Evolutionary conservation across 2,113 vertebrate genomes (phyloP), one percentile per base, ranked within the genome.

Genomic region (Ptilorrhoa leucosticta): DNA sequence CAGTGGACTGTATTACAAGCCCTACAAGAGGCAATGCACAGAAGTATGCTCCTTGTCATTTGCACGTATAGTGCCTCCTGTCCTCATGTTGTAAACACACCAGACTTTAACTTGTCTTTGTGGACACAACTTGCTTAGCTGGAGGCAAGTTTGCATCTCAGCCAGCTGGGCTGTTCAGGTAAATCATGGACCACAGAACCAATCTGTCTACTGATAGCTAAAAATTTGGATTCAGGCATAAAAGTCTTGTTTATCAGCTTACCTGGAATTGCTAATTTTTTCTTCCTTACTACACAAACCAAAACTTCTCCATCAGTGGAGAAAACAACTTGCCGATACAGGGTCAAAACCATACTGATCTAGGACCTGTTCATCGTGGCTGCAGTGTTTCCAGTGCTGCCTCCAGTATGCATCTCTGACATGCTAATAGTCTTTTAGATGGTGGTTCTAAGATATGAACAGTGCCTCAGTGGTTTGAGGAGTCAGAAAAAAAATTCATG

Each of bases 371-470:
- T 71, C 26, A 31, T 15, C 3, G 3, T 33, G 28, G 13, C 19
- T 63, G 21, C 27, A 92, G 21, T 24, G 9, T 10, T 80, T 40
- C 48, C 61, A 81, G 15, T 26, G 27, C 21, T 79, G 35, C 9
- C 44, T 64, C 44, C 57, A 60, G 9, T 39, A 73, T 48, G 13
- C 12, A 47, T 17, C 27, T 86, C 54, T 51, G 42, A 66, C 10
- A 40, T 0, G 0, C 19, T 56, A 54, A 14, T 23, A 31, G 0
- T 0, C 4, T 61, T 88, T 63, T 22, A 57, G 26, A 27, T 27
- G 5, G 16, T 61, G 16, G 33, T n/a, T 63, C 6, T 84, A 80
- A 77, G 21, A 45, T 86, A n/a, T 57, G 15, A 19, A 45, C 53
- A 17, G 7, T 42, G 30, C 1, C 47, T 72, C 42, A n/a, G 39